These are phyloP conservation scores for Enteromius mattozi DNA, from an alignment of 2,797 vertebrate species.

Conservation along the genomic window DNA sequence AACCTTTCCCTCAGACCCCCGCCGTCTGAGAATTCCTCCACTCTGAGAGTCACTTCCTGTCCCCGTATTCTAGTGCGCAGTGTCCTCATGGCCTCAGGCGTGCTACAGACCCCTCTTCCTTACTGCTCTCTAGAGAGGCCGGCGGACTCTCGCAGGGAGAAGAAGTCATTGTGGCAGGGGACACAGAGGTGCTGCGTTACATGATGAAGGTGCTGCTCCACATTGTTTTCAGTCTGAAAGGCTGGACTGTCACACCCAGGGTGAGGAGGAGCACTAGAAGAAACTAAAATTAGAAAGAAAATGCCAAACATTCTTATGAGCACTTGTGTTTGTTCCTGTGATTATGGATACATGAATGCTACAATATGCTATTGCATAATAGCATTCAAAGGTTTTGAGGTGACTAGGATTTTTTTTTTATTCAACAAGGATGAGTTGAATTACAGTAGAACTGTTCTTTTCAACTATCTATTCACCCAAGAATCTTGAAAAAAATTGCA, in stretches of 20 bases:
- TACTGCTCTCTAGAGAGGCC: constrained; percentile 73
- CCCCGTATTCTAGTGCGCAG: constrained; percentile 53
- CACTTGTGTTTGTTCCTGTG: constrained; percentile 59
- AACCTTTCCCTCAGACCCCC: constrained; percentile 35
- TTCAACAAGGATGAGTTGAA: background rate
- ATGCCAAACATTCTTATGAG: constrained; percentile 78
- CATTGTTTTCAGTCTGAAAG: constrained; percentile 81
- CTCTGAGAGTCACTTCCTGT: constrained; percentile 73
- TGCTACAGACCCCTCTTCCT: constrained; percentile 69
- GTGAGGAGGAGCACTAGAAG: constrained; percentile 72
- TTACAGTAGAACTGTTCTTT: background rate
- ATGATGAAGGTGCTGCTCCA: constrained; percentile 65
- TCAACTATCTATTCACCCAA: background rate
- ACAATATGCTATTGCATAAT: constrained; percentile 40
- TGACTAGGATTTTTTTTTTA: background rate
- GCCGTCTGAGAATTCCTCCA: constrained; percentile 68
- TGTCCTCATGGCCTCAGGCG: constrained; percentile 65
- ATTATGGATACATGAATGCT: constrained; percentile 40
- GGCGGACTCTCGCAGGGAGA: constrained; percentile 40
- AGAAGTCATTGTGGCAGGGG: constrained; percentile 26
- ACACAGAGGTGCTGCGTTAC: constrained; percentile 54
- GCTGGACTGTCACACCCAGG: constrained; percentile 74
- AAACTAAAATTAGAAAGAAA: constrained; percentile 79
- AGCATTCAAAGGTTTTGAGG: background rate
- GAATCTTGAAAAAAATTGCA: background rate